phyloP scores from a whole-genome alignment of 2,113 vertebrate genomes.

The Zosterops borbonicus region DNA sequence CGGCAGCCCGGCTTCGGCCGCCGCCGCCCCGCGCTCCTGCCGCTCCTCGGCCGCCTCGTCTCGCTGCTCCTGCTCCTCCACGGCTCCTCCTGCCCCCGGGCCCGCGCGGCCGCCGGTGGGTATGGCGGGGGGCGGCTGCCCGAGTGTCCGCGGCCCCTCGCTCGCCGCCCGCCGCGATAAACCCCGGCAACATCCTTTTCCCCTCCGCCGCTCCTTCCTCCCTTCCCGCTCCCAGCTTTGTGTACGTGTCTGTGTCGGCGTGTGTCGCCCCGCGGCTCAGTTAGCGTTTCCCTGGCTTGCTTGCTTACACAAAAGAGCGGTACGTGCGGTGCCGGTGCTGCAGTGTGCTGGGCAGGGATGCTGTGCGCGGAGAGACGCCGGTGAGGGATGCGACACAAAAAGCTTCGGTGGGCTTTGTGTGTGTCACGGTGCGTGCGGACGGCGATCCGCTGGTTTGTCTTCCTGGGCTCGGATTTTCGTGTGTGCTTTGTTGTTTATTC shows the following conservation, averaged over 20 bases:
- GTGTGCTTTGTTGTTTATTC: background rate
- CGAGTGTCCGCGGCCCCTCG: background rate
- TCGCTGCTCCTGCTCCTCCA: constrained; percentile 68
- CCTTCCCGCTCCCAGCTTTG: background rate
- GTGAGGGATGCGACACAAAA: constrained; percentile 21
- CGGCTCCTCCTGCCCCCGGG: constrained; percentile 50
- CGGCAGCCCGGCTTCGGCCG: constrained; percentile 58
- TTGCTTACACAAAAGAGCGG: background rate
- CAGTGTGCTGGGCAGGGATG: background rate
- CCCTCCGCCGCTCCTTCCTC: background rate
- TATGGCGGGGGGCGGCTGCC: background rate
- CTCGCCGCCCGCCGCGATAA: background rate
- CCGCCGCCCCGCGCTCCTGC: constrained; percentile 15
- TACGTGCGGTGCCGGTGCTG: background rate
- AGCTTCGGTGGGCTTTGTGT: background rate
- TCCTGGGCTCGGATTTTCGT: background rate
- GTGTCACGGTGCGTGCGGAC: background rate
- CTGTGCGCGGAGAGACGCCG: background rate
- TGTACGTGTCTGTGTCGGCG: background rate
- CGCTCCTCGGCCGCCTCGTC: constrained; percentile 48
- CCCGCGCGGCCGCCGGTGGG: constrained; percentile 70
- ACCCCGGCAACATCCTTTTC: background rate
- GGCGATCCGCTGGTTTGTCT: background rate
- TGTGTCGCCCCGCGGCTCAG: background rate
- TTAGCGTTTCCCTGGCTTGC: background rate